phyloP scores from a whole-genome alignment of 2,113 vertebrate genomes.

The Grammomys dolichurus region DNA sequence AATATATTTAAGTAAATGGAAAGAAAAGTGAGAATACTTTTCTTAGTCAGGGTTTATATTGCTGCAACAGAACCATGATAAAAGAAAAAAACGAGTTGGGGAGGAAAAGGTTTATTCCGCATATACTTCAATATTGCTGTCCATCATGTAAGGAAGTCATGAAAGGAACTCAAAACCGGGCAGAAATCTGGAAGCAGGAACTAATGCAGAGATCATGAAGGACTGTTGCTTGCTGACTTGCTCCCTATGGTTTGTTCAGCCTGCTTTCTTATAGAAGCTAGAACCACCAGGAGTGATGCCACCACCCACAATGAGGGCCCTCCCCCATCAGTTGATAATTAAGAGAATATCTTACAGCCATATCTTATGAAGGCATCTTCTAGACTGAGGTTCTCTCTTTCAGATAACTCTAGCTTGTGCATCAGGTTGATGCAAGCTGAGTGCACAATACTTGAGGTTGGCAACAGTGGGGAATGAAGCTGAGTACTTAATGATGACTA shows the following conservation, averaged over 20 bases:
- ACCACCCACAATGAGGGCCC: neutral
- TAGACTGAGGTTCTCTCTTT: neutral
- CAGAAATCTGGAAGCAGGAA: neutral
- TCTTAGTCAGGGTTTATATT: neutral
- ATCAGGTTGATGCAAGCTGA: neutral
- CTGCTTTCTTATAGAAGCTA: neutral
- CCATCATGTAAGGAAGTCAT: neutral
- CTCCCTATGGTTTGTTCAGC: neutral
- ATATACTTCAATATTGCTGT: neutral
- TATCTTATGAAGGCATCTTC: neutral
- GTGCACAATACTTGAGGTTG: neutral
- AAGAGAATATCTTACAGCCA: neutral
- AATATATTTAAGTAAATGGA: neutral
- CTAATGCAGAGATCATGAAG: neutral
- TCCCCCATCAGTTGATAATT: neutral
- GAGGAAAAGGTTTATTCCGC: neutral
- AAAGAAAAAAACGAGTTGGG: neutral
- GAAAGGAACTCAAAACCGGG: neutral
- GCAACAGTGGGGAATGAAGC: neutral
- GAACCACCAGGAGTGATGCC: neutral
- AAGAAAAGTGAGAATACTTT: neutral
- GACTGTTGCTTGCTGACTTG: neutral
- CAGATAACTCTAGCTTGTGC: neutral
- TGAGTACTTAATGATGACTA: neutral
- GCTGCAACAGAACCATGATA: neutral